Evolutionary conservation across 2,888 invertebrate genomes (phyloP).

Genomic region (Acrocyrtus sp.): DNA sequence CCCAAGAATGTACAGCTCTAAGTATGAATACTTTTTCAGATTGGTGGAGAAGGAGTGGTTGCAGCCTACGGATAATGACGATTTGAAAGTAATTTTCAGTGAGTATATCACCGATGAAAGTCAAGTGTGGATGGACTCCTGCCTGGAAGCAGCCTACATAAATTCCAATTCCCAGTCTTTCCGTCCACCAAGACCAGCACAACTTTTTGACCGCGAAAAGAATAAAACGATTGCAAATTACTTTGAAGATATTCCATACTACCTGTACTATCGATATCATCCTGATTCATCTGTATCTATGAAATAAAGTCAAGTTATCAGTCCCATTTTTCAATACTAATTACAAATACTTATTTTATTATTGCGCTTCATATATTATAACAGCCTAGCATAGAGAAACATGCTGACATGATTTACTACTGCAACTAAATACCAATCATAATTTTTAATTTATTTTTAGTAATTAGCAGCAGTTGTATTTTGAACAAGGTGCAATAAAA

Average conservation of each 20-base stretch:
- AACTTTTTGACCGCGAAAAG: constrained; percentile 1
- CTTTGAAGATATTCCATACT: constrained; percentile 30
- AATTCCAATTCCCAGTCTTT: constrained; percentile 18
- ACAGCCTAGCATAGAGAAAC: too few species aligned
- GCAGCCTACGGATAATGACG: constrained; percentile 22
- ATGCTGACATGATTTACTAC: too few species aligned
- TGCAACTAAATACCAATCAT: too few species aligned
- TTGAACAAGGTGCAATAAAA: too few species aligned
- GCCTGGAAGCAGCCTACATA: constrained; percentile 44
- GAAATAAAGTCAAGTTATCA: too few species aligned
- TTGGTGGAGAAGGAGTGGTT: constrained; percentile 28
- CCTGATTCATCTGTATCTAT: too few species aligned
- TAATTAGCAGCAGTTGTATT: too few species aligned
- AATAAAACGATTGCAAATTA: constrained; percentile 29
- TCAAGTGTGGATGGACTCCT: constrained; percentile 43
- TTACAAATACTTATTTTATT: too few species aligned
- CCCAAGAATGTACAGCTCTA: constrained; percentile 42
- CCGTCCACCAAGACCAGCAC: constrained; percentile 47
- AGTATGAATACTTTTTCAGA: constrained; percentile 41
- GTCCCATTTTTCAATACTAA: too few species aligned
- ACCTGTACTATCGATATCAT: too few species aligned
- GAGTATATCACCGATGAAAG: constrained; percentile 19
- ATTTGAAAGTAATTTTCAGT: constrained; percentile 27
- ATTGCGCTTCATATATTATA: too few species aligned
- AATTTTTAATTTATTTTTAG: too few species aligned